Base-by-base conservation (phyloP, 2,797 vertebrate genomes). In the Bovichtus variegatus region DNA sequence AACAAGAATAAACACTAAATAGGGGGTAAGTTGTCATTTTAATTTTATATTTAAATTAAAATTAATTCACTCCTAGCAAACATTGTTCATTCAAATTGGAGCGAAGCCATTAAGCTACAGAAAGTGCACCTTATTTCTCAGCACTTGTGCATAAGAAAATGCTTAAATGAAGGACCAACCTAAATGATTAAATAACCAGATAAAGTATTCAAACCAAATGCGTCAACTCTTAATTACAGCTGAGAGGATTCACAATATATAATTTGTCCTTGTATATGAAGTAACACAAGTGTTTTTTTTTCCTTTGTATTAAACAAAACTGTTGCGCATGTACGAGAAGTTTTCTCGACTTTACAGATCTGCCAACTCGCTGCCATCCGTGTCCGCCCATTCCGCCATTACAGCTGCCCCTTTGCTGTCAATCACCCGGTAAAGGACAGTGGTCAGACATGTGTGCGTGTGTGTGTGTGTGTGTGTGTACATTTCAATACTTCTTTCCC, bases 351-450 rank as follows among this genome's bases (percentile, higher is more conserved):
- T n/a, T n/a, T n/a, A 38, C n/a, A 49, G n/a, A 65, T 71, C 47
- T 53, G 25, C n/a, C 23, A 72, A 51, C 36, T 67, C 29, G 21
- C 21, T 67, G 55, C 43, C 55, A 53, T 38, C 36, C 74, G 66
- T 67, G 60, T 49, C 40, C 2, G 1, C 41, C 19, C 40, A 29
- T 53, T 53, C 23, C 0, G 0, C n/a, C 23, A 63, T 61, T 2
- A 62, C 3, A 44, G 19, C 54, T n/a, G 64, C 23, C 47, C 12
- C 2, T 1, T 53, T 13, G 21, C 60, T 58, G 55, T 65, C 72
- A 77, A 47, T 74, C 74, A 59, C 55, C 51, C 12, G 5, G n/a
- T 38, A 71, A 64, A 72, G 46, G 31, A 72, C 57, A 40, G 13
- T 16, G n/a, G 62, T 46, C 47, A 41, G 31, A 59, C 1, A 63